Percentiles rank a stretch among this genome's conserved stretches.
Conservation (phyloP, 53 echinoderm and acorn worm species). For the Mesocentrotus franciscanus region DNA sequence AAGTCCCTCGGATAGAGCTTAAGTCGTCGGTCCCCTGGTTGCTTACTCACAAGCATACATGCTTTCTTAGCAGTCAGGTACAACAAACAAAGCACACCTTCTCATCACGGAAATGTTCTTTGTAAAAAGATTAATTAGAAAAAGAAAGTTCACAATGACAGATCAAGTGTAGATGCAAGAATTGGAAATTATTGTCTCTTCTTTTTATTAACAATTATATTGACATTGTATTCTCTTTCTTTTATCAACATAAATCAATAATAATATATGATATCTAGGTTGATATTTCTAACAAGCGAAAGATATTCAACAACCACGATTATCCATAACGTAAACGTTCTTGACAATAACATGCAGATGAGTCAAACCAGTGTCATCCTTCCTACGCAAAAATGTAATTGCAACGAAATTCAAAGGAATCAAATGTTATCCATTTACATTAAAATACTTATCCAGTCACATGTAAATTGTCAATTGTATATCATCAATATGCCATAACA, state of each 20-base stretch:
- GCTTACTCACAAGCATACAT: too few relatives aligned
- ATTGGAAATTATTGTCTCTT: neutral
- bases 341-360: neutral
- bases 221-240: neutral
- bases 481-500: too few relatives aligned
- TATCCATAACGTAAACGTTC: neutral
- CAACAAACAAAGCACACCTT: too few relatives aligned
- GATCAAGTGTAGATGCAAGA: neutral
- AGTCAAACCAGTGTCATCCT: neutral
- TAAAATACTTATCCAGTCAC: neutral
- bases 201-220: conserved; percentile 26
- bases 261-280: neutral
- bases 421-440: neutral
- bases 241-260: neutral
- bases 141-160: too few relatives aligned
- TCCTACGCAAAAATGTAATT: neutral
- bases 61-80: too few relatives aligned
- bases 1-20: too few relatives aligned
- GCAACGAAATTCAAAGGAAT: neutral
- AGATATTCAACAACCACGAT: neutral
- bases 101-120: too few relatives aligned
- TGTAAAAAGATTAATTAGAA: too few relatives aligned
- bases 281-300: neutral
- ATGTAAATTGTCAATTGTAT: neutral
- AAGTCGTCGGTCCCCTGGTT: too few relatives aligned